Evolutionary conservation across 1,140 invertebrate species (phyloP).

Genomic region (Lamellibrachia luymesi): DNA sequence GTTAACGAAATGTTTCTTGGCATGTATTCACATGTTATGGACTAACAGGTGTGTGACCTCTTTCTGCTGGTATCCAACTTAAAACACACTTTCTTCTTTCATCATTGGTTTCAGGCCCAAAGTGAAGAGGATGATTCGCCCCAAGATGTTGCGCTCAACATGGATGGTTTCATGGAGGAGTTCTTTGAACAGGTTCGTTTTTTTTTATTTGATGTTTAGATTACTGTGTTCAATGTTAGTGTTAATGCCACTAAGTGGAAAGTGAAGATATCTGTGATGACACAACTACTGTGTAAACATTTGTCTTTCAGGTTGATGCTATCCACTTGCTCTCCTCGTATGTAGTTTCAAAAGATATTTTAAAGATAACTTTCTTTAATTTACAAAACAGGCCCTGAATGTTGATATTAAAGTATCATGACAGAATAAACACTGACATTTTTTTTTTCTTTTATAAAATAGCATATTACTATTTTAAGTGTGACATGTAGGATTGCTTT

Average conservation of each 20-base stretch:
- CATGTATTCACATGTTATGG: too few species aligned
- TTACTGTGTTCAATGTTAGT: background rate
- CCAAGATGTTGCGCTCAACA: constrained; percentile 66
- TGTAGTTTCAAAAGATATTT: background rate
- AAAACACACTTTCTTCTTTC: background rate
- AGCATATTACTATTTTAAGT: too few species aligned
- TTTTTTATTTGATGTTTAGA: background rate
- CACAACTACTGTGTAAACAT: background rate
- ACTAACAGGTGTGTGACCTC: too few species aligned
- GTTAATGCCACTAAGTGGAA: background rate
- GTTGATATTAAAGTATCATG: too few species aligned
- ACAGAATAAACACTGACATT: too few species aligned
- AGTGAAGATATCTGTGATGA: background rate
- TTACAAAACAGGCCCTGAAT: too few species aligned
- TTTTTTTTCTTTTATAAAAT: too few species aligned
- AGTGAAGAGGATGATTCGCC: constrained; percentile 74
- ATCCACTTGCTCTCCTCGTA: background rate
- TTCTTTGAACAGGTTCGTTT: constrained; percentile 89
- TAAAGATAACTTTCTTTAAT: background rate
- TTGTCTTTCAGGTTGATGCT: background rate
- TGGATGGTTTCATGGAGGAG: constrained; percentile 91
- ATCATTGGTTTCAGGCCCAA: constrained; percentile 42
- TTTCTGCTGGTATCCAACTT: too few species aligned
- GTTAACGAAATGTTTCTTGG: too few species aligned
- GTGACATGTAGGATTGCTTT: too few species aligned